Conservation (phyloP, 2,113 vertebrate species). For the Pelusios castaneus region DNA sequence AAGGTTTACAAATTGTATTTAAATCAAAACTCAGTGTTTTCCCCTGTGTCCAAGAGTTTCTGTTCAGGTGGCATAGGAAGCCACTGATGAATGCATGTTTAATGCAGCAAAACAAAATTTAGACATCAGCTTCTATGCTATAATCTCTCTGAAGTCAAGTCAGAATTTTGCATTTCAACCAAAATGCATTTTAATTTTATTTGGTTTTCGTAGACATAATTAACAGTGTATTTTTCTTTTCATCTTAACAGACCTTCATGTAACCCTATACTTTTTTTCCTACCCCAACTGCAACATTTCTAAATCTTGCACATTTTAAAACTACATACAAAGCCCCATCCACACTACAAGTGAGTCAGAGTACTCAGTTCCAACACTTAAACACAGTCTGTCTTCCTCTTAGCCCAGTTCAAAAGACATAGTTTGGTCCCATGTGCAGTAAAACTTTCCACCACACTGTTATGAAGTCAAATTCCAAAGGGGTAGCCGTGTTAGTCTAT, state of each 20-base stretch:
- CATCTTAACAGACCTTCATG: neutral
- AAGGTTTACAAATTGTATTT: neutral
- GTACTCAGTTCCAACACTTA: neutral
- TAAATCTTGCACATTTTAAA: neutral
- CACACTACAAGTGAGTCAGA: neutral
- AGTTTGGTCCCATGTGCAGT: neutral
- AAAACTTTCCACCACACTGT: neutral
- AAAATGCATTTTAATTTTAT: neutral
- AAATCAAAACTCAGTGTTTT: neutral
- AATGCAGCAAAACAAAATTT: neutral
- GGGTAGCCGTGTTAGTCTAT: no score
- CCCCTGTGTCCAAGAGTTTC: neutral
- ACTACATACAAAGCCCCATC: neutral
- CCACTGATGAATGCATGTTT: neutral
- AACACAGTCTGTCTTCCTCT: neutral
- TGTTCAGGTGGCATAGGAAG: neutral
- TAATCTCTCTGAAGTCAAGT: neutral
- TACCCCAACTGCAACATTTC: neutral
- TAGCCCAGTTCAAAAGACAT: neutral
- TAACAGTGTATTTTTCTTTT: neutral
- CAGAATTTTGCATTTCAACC: neutral
- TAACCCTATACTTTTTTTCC: neutral
- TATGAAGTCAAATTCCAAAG: no score
- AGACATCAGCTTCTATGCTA: neutral
- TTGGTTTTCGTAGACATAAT: conserved; percentile 6